Evolutionary conservation across 2,113 vertebrate species (phyloP).

Genomic region (Shinisaurus crocodilurus): DNA sequence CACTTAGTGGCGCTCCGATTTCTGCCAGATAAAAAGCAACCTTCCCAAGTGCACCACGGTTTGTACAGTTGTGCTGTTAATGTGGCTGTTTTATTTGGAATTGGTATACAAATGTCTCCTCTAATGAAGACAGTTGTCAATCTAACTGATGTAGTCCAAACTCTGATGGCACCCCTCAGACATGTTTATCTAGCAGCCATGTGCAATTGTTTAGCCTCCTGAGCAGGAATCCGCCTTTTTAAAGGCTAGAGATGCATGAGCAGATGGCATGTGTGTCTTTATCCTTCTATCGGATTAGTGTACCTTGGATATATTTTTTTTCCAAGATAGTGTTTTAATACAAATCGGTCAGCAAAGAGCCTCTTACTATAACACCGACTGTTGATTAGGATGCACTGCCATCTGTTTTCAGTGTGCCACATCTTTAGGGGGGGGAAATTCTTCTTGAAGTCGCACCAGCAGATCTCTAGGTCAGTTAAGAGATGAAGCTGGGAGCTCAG

Average conservation of each 20-base stretch:
- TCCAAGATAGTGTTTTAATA: constrained; percentile 75
- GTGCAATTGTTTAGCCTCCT: not conserved
- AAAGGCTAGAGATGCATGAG: constrained; percentile 61
- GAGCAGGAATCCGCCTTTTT: constrained; percentile 45
- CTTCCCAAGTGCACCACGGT: not conserved
- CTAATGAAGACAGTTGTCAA: not conserved
- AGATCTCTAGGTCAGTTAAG: constrained; percentile 64
- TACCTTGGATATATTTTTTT: constrained; percentile 66
- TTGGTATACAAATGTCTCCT: not conserved
- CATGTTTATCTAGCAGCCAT: not conserved
- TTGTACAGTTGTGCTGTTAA: not conserved
- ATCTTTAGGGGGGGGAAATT: constrained; percentile 46
- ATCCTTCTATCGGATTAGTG: constrained; percentile 76
- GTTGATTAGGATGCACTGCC: constrained; percentile 69
- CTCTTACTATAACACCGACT: constrained; percentile 68
- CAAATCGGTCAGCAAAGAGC: constrained; percentile 73
- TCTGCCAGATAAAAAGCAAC: not conserved
- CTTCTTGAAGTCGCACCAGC: constrained; percentile 56
- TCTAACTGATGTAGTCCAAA: not conserved
- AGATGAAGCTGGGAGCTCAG: constrained; percentile 48
- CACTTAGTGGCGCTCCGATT: not conserved
- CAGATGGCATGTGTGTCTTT: constrained; percentile 74
- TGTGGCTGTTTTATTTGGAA: not conserved
- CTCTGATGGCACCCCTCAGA: not conserved
- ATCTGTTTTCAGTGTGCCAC: constrained; percentile 75